phyloP scores from a whole-genome alignment of 2,888 invertebrate genomes.

The Schrankia costaestrigalis region DNA sequence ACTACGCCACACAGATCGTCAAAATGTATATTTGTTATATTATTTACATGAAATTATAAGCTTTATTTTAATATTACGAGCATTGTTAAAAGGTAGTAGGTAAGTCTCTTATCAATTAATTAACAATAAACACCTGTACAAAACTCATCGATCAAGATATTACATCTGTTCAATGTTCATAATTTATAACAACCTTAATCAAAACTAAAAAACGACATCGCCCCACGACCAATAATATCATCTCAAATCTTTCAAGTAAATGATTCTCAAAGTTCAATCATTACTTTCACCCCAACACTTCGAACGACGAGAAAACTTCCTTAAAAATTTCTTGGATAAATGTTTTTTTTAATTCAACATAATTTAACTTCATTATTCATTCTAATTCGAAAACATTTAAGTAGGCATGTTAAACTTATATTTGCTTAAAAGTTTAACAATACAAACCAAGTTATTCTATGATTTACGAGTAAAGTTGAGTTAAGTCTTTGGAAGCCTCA shows the following conservation, averaged over 20 bases:
- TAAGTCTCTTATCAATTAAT: too few relatives aligned
- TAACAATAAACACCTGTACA: too few relatives aligned
- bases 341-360: constrained; percentile 21
- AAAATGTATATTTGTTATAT: too few relatives aligned
- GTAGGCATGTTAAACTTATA: constrained; percentile 21
- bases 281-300: constrained; percentile 40
- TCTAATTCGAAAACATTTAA: constrained; percentile 23
- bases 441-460: constrained; percentile 19
- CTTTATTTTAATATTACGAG: too few relatives aligned
- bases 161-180: constrained; percentile 34
- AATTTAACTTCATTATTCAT: constrained; percentile 23
- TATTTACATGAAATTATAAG: too few relatives aligned
- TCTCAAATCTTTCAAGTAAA: constrained; percentile 48
- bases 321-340: constrained; percentile 21
- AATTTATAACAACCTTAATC: constrained; percentile 34
- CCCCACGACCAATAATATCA: constrained; percentile 52
- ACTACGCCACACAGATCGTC: too few relatives aligned
- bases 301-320: constrained; percentile 21
- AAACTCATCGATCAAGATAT: constrained; percentile 17
- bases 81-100: too few relatives aligned
- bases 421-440: constrained; percentile 21
- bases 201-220: constrained; percentile 44
- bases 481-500: too few relatives aligned
- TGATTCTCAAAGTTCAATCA: constrained; percentile 47
- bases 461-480: constrained; percentile 28